Percentiles rank a stretch among this genome's conserved stretches.
Conservation (phyloP, 2,797 vertebrate genomes). For the Apogon hyalosoma region DNA sequence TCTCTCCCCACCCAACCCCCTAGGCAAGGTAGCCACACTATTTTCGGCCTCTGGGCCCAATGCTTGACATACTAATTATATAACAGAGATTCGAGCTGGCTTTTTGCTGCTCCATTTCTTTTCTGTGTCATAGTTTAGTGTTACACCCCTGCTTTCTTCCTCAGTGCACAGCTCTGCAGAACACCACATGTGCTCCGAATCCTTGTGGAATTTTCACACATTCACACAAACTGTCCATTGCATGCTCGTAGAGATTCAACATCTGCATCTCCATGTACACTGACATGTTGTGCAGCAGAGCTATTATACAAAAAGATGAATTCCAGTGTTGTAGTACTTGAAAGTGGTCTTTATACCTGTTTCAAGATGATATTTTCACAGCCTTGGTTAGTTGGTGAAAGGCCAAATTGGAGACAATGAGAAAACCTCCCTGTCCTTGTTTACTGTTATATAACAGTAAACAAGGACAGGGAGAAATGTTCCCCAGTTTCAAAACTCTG, state of each 20-base stretch:
- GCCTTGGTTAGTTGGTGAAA: too few relatives aligned
- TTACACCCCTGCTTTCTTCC: conserved; percentile 47
- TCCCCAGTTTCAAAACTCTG: too few relatives aligned
- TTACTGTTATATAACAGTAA: too few relatives aligned
- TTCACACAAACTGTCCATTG: conserved; percentile 7
- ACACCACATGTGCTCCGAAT: conserved; percentile 14
- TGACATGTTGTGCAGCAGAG: not conserved
- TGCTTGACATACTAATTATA: conserved; percentile 77
- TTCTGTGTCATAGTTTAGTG: conserved; percentile 74
- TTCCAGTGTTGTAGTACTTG: too few relatives aligned
- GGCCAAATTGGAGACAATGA: too few relatives aligned
- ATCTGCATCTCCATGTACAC: not conserved
- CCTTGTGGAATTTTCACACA: conserved; percentile 14
- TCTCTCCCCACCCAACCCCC: conserved; percentile 47
- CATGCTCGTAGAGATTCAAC: not conserved
- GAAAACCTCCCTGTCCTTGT: too few relatives aligned
- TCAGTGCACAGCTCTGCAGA: conserved; percentile 37
- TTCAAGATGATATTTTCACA: too few relatives aligned
- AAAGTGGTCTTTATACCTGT: too few relatives aligned
- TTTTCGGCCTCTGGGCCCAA: conserved; percentile 69
- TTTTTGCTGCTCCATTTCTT: conserved; percentile 80
- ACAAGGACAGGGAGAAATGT: too few relatives aligned
- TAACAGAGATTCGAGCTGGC: conserved; percentile 63
- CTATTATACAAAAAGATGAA: too few relatives aligned
- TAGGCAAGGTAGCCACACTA: conserved; percentile 55